These are phyloP conservation scores for Torymus auratus DNA, from an alignment of 2,888 invertebrate species.

Conservation along the genomic window DNA sequence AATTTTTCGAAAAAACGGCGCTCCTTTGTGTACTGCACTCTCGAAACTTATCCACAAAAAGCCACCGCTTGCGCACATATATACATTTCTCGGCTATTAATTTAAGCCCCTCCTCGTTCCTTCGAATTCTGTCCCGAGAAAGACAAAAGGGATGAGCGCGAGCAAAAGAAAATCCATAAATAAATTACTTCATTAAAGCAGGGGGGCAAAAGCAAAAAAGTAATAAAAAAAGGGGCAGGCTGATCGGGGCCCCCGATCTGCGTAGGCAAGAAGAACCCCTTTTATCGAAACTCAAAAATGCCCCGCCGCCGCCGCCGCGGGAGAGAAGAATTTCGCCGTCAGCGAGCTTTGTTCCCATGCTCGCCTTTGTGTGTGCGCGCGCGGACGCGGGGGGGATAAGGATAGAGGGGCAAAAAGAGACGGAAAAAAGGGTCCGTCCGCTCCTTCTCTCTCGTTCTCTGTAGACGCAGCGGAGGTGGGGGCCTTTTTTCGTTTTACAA, in stretches of 20 bases:
- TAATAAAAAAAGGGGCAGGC: slow-evolving; percentile 15
- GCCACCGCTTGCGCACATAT: neutral
- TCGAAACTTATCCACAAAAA: neutral
- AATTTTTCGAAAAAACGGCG: too few species aligned
- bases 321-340: slow-evolving; percentile 46
- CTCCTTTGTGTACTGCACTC: neutral
- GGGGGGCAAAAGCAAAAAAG: too few species aligned
- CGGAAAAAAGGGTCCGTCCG: neutral
- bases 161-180: slow-evolving; percentile 53
- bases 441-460: neutral
- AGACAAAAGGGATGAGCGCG: neutral
- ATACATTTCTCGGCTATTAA: slow-evolving; percentile 31
- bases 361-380: slow-evolving; percentile 37
- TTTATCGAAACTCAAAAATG: slow-evolving; percentile 55
- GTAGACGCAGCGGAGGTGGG: slow-evolving; percentile 53
- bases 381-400: slow-evolving; percentile 17
- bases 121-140: too few species aligned
- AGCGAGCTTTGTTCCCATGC: slow-evolving; percentile 62
- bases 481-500: slow-evolving; percentile 76
- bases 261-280: slow-evolving; percentile 45
- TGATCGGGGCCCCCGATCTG: neutral
- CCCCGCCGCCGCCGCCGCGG: neutral
- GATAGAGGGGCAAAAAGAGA: slow-evolving; percentile 29
- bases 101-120: slow-evolving; percentile 6
- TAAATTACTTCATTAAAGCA: slow-evolving; percentile 55